Evolutionary conservation across 1,140 invertebrate species (phyloP).

Genomic region (Trichonephila inaurata): DNA sequence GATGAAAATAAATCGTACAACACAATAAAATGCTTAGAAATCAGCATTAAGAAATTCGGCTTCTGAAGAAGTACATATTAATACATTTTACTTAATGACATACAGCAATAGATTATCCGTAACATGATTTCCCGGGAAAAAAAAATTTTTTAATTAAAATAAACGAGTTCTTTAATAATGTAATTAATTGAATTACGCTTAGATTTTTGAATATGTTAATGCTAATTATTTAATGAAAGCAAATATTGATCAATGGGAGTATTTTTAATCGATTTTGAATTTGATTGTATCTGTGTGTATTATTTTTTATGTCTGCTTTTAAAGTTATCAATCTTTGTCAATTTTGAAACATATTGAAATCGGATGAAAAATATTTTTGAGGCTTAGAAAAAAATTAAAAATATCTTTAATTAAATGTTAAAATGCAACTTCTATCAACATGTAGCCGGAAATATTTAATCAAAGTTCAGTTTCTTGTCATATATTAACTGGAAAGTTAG

Average conservation of each 20-base stretch:
- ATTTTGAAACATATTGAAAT: no score
- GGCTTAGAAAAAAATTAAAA: no score
- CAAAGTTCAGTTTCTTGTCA: no score
- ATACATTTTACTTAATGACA: not conserved
- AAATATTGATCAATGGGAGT: not conserved
- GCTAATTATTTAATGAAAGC: not conserved
- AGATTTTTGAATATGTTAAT: not conserved
- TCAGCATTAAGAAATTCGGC: not conserved
- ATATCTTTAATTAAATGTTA: no score
- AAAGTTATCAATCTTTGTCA: no score
- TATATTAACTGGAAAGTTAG: no score
- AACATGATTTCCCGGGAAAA: not conserved
- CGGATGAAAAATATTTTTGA: no score
- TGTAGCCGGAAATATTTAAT: no score
- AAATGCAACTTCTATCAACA: no score
- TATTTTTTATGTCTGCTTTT: no score
- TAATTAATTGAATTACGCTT: not conserved
- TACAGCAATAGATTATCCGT: not conserved
- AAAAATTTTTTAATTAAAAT: constrained; percentile 1
- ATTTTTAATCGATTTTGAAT: not conserved
- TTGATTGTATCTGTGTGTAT: not conserved
- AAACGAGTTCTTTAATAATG: not conserved
- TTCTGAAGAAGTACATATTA: not conserved
- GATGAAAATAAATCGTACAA: not conserved
- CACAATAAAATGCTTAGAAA: not conserved